Percentiles rank a stretch among this genome's conserved stretches.
phyloP scores from a whole-genome alignment of 1,140 invertebrate species.

The Stenopsyche tienmushanensis region DNA sequence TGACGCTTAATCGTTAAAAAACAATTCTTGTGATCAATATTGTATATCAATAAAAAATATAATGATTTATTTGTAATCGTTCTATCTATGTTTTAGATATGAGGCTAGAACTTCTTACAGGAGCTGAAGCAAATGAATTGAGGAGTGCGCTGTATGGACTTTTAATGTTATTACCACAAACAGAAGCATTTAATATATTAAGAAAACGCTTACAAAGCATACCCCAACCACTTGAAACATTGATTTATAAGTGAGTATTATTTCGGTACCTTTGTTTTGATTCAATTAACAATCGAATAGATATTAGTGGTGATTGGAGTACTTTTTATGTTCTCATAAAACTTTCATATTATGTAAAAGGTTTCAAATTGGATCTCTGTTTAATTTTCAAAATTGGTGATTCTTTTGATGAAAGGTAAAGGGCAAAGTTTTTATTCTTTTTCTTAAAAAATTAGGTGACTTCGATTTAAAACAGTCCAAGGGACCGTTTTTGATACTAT shows the following conservation, averaged over 20 bases:
- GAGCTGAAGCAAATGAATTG: conserved; percentile 68
- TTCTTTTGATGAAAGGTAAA: no score
- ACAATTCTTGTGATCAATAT: neutral
- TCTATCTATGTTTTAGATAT: conserved; percentile 66
- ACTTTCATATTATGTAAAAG: neutral
- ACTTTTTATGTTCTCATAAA: no score
- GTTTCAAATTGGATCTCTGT: conserved; percentile 6
- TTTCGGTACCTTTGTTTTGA: no score
- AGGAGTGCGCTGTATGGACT: conserved; percentile 92
- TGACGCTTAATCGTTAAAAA: neutral
- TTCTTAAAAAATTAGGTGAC: no score
- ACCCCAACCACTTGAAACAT: conserved; percentile 53
- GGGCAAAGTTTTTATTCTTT: no score
- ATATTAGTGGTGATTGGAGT: no score
- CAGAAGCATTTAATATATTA: conserved; percentile 90
- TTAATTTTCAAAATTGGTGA: neutral
- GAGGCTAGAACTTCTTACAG: conserved; percentile 86
- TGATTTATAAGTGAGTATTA: conserved; percentile 39
- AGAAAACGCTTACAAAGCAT: conserved; percentile 86
- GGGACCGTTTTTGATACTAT: no score
- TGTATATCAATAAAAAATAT: conserved; percentile 12
- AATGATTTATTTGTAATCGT: conserved; percentile 1
- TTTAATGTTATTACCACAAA: conserved; percentile 97
- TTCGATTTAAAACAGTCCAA: no score
- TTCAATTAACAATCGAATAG: no score